phyloP scores from a whole-genome alignment of 2,888 invertebrate genomes.

The Anaspis maculata region DNA sequence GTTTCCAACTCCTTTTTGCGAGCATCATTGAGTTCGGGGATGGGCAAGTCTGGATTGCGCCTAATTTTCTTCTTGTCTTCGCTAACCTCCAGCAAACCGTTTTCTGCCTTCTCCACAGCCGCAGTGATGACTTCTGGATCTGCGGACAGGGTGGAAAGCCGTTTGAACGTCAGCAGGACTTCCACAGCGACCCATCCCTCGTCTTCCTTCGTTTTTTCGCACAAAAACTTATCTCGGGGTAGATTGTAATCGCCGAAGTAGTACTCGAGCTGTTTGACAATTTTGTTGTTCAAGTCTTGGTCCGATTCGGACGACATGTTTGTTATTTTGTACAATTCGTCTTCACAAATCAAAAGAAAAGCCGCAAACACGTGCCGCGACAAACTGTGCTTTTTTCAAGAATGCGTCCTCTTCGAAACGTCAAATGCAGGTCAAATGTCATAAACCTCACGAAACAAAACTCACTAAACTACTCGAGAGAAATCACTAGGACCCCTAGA shows the following conservation, averaged over 20 bases:
- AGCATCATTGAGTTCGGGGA: slow-evolving; percentile 82
- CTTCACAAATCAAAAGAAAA: too few relatives aligned
- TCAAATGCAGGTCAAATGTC: too few relatives aligned
- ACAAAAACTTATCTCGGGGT: slow-evolving; percentile 86
- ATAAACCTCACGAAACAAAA: too few relatives aligned
- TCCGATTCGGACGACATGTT: slow-evolving; percentile 3
- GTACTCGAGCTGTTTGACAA: slow-evolving; percentile 61
- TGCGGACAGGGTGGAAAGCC: slow-evolving; percentile 62
- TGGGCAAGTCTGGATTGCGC: slow-evolving; percentile 60
- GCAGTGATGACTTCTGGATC: slow-evolving; percentile 63
- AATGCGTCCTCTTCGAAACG: not conserved
- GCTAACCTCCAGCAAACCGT: slow-evolving; percentile 62
- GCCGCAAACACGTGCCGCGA: not conserved
- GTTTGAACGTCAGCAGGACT: slow-evolving; percentile 80
- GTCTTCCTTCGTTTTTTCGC: slow-evolving; percentile 73
- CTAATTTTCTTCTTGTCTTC: slow-evolving; percentile 56
- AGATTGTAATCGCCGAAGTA: slow-evolving; percentile 85
- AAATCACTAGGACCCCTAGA: too few relatives aligned
- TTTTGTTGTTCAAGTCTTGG: slow-evolving; percentile 49
- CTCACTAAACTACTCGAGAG: too few relatives aligned
- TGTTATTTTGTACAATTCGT: slow-evolving; percentile 6
- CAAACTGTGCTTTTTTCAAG: too few relatives aligned
- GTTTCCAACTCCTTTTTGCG: slow-evolving; percentile 66
- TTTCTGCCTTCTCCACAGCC: slow-evolving; percentile 66
- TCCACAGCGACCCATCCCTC: slow-evolving; percentile 88